Conservation (phyloP, 2,888 invertebrate genomes). For the Gari tellinella region DNA sequence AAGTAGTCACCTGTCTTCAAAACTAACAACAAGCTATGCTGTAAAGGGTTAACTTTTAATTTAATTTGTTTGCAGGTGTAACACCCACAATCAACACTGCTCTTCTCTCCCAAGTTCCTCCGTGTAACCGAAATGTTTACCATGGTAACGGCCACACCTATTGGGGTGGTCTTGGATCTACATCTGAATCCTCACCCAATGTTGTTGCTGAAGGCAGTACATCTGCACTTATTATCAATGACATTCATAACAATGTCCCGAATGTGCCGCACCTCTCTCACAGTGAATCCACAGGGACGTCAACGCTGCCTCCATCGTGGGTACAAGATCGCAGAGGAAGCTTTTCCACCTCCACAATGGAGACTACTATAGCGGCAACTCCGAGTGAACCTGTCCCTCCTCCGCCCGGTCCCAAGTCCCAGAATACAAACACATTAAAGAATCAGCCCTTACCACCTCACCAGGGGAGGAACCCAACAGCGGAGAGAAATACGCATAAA, state of each 20-base stretch:
- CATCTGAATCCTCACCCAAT: conserved; percentile 43
- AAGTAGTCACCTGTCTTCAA: no score
- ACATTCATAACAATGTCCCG: conserved; percentile 47
- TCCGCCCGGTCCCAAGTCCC: conserved; percentile 71
- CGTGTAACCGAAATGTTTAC: conserved; percentile 51
- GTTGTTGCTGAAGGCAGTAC: conserved; percentile 53
- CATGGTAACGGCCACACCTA: conserved; percentile 56
- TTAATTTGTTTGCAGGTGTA: conserved; percentile 82
- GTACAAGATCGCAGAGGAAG: conserved; percentile 69
- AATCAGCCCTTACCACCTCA: conserved; percentile 88
- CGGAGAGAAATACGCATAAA: conserved; percentile 90
- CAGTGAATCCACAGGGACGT: conserved; percentile 22
- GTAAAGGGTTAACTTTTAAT: background rate
- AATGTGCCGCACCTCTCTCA: background rate
- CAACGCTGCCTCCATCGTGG: conserved; percentile 44
- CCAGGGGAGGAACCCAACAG: conserved; percentile 93
- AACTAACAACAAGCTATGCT: no score
- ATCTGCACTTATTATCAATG: conserved; percentile 61
- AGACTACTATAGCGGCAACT: conserved; percentile 87
- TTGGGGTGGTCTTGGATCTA: conserved; percentile 51
- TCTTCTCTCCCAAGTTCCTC: conserved; percentile 42
- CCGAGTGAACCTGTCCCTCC: conserved; percentile 85
- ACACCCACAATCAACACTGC: conserved; percentile 86
- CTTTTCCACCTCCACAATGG: conserved; percentile 87
- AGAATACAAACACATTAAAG: conserved; percentile 73